These are phyloP conservation scores for Dinomys branickii DNA, from an alignment of 2,113 vertebrate species.

Conservation along the genomic window DNA sequence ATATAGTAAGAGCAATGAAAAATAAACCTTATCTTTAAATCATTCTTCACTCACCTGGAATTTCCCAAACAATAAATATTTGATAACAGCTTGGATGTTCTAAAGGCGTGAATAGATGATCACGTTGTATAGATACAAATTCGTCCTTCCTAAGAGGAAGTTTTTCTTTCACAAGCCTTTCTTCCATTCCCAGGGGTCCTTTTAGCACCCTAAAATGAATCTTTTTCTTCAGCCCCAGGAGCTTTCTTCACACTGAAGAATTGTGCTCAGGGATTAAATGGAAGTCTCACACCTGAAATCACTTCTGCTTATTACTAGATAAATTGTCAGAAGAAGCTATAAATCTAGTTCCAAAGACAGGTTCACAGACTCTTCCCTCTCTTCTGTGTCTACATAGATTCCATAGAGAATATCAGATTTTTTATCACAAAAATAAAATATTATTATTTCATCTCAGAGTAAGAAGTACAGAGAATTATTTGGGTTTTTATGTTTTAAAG, in stretches of 20 bases:
- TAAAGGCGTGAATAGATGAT: neutral
- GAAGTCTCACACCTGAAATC: neutral
- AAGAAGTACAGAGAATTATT: neutral
- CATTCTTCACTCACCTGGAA: neutral
- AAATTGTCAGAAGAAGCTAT: neutral
- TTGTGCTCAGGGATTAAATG: neutral
- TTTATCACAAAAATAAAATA: neutral
- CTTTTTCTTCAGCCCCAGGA: neutral
- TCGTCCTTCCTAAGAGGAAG: neutral
- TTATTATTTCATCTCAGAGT: neutral
- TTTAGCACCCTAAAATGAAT: neutral
- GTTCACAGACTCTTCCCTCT: neutral
- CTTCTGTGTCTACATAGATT: neutral
- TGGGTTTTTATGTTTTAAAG: neutral
- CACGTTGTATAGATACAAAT: neutral
- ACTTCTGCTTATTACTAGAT: neutral
- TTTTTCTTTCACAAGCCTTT: neutral
- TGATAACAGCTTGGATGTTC: neutral
- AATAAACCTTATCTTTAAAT: neutral
- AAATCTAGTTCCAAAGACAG: neutral
- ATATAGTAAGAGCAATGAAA: neutral
- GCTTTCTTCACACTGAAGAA: neutral
- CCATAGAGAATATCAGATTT: neutral
- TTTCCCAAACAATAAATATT: neutral
- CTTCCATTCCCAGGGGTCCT: neutral